Evolutionary conservation across 2,888 invertebrate species (phyloP).

Genomic region (Hoplodrina ambigua): DNA sequence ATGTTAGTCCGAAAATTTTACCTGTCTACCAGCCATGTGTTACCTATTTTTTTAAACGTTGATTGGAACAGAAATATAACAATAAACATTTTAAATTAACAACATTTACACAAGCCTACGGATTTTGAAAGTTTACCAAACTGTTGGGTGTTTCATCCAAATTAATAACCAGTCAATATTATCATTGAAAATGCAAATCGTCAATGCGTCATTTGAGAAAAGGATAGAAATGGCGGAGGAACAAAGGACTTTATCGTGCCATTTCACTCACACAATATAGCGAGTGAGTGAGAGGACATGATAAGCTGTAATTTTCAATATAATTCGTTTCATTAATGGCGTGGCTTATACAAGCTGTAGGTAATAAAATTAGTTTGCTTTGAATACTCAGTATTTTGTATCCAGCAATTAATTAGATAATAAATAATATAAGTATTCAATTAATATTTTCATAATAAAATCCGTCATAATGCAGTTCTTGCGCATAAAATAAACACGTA

Average conservation of each 20-base stretch:
- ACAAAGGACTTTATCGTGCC: too few species aligned
- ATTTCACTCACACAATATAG: too few species aligned
- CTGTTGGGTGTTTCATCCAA: constrained; percentile 1
- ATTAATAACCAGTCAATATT: not conserved
- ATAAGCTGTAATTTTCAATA: too few species aligned
- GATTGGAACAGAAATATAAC: not conserved
- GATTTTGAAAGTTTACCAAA: not conserved
- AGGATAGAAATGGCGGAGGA: too few species aligned
- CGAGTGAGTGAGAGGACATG: too few species aligned
- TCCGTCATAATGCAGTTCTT: constrained; percentile 34
- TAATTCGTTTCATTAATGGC: not conserved
- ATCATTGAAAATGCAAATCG: not conserved
- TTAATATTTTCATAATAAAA: constrained; percentile 63
- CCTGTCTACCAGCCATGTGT: too few species aligned
- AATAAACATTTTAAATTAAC: not conserved
- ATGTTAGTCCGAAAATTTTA: too few species aligned
- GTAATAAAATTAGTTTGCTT: constrained; percentile 31
- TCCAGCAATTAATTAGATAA: constrained; percentile 68
- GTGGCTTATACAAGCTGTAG: not conserved
- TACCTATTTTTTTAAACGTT: not conserved
- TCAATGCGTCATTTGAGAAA: too few species aligned
- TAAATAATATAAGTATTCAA: constrained; percentile 59
- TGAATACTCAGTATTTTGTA: constrained; percentile 57
- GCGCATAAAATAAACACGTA: constrained; percentile 25
- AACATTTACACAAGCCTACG: not conserved